Conservation (phyloP, 2,888 invertebrate species). For the Metallyticus violacea region DNA sequence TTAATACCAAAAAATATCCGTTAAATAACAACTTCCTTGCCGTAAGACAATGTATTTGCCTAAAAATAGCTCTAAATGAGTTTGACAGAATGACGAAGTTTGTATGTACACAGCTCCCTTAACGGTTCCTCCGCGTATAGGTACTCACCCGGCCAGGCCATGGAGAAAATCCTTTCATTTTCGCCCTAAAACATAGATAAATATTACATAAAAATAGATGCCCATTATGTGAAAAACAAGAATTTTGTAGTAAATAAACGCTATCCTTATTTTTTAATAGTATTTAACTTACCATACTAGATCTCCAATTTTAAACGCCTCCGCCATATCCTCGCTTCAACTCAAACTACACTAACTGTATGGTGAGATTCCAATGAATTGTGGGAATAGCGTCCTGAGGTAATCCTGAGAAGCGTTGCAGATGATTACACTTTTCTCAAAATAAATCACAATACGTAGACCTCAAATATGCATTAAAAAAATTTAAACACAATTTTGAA, state of each 20-base stretch:
- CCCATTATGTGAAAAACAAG: neutral
- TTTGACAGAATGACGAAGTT: neutral
- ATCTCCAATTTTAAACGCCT: constrained; percentile 59
- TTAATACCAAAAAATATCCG: no score
- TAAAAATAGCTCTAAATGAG: neutral
- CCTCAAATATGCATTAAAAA: no score
- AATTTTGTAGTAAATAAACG: neutral
- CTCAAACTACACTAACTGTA: constrained; percentile 4
- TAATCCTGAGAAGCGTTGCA: neutral
- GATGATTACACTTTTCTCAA: neutral
- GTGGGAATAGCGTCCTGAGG: constrained; percentile 21
- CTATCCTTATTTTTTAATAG: neutral
- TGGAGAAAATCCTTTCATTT: constrained; percentile 95
- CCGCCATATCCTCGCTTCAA: constrained; percentile 17
- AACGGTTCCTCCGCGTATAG: neutral
- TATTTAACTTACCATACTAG: constrained; percentile 62
- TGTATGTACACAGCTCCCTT: neutral
- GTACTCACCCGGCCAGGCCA: constrained; percentile 95
- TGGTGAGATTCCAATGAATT: constrained; percentile 5
- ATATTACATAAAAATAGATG: neutral
- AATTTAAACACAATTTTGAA: neutral
- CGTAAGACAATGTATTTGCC: neutral
- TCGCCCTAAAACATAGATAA: constrained; percentile 69
- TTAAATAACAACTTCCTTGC: neutral
- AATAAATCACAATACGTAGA: neutral